phyloP scores from a whole-genome alignment of 2,797 vertebrate species.

The Pangasius macronema region DNA sequence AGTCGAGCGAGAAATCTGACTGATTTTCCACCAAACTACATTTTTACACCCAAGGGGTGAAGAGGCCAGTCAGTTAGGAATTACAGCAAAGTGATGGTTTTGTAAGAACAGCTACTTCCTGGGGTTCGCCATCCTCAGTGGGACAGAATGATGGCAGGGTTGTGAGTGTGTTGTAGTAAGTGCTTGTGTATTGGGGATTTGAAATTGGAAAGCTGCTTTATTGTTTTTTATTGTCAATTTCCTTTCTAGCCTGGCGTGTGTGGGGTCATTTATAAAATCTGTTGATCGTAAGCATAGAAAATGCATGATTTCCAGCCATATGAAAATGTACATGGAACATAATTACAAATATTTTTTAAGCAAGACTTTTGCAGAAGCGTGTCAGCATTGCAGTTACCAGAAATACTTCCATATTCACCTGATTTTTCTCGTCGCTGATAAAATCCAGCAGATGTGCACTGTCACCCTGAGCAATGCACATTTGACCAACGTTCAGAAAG shows the following conservation, averaged over 20 bases:
- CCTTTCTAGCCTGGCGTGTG: not conserved
- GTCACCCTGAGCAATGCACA: slow-evolving; percentile 80
- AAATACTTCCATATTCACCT: slow-evolving; percentile 68
- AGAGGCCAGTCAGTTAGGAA: slow-evolving; percentile 54
- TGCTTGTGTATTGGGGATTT: not conserved
- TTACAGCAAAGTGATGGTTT: slow-evolving; percentile 59
- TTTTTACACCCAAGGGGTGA: slow-evolving; percentile 66
- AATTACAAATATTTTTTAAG: not conserved
- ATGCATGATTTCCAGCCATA: not conserved
- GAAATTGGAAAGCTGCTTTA: not conserved
- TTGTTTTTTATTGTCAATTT: not conserved
- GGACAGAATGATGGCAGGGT: slow-evolving; percentile 43
- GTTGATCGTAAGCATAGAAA: not conserved
- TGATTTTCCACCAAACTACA: slow-evolving; percentile 61
- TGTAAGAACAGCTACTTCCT: slow-evolving; percentile 42
- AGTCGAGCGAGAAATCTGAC: slow-evolving; percentile 73
- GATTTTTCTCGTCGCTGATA: slow-evolving; percentile 85
- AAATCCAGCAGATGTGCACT: slow-evolving; percentile 78
- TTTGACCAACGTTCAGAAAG: slow-evolving; percentile 79
- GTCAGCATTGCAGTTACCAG: not conserved
- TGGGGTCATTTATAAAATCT: not conserved
- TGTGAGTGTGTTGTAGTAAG: slow-evolving; percentile 37
- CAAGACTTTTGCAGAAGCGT: slow-evolving; percentile 17
- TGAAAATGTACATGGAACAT: not conserved
- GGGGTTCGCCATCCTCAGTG: slow-evolving; percentile 47